Percentiles rank a stretch among this genome's conserved stretches.
Conservation (phyloP, 2,797 vertebrate species). For the Thunnus albacares region DNA sequence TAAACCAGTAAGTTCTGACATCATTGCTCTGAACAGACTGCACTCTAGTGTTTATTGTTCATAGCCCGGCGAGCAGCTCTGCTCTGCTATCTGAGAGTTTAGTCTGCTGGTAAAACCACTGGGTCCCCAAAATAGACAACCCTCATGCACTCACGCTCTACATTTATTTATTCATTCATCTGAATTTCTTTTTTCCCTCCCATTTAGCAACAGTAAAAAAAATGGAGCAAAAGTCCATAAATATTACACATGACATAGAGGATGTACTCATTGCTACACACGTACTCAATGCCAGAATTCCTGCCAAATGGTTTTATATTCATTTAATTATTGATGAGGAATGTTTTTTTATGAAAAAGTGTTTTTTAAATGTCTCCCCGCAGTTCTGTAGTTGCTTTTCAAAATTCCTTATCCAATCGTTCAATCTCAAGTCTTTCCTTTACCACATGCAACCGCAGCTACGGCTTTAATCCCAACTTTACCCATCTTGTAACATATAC, state of each 20-base stretch:
- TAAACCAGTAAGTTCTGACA: slow-evolving; percentile 3
- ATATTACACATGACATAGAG: slow-evolving; percentile 49
- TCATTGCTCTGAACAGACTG: slow-evolving; percentile 8
- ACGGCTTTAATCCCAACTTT: too few relatives aligned
- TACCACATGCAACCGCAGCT: not conserved
- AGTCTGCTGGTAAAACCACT: slow-evolving; percentile 37
- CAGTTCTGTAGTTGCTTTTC: not conserved
- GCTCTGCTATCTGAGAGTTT: slow-evolving; percentile 33
- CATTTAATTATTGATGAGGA: not conserved
- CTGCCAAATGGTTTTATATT: not conserved
- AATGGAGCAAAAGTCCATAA: slow-evolving; percentile 44
- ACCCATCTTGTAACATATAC: not conserved
- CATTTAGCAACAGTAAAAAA: slow-evolving; percentile 32
- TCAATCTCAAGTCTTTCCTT: not conserved
- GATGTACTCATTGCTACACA: not conserved
- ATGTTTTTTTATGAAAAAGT: not conserved
- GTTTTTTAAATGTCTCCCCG: not conserved
- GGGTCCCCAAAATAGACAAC: slow-evolving; percentile 32
- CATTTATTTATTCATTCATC: slow-evolving; percentile 51
- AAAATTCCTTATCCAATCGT: not conserved
- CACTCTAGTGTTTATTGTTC: slow-evolving; percentile 43
- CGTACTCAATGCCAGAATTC: not conserved
- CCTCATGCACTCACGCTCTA: not conserved
- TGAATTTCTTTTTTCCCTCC: slow-evolving; percentile 13
- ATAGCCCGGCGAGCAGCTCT: slow-evolving; percentile 33